Evolutionary conservation across 2,888 invertebrate genomes (phyloP).

Genomic region (Leistus spinibarbis): DNA sequence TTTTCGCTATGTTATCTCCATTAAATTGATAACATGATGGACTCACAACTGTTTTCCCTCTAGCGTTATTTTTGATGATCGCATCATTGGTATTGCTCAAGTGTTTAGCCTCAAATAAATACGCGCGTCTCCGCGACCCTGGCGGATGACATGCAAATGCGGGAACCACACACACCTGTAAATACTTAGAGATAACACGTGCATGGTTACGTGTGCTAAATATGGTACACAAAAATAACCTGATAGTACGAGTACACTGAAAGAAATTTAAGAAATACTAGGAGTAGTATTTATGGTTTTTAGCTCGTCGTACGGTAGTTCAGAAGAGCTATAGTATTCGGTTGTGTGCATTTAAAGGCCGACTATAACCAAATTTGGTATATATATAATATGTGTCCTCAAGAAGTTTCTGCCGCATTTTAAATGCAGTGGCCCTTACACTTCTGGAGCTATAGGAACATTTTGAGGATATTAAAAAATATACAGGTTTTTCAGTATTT

Average conservation of each 20-base stretch:
- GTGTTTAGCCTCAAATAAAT: conserved; percentile 1
- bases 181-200: neutral
- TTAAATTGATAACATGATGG: neutral
- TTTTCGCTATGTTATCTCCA: neutral
- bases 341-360: too few relatives aligned
- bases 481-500: too few relatives aligned
- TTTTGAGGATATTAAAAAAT: too few relatives aligned
- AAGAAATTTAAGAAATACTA: too few relatives aligned
- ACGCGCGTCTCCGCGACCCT: conserved; percentile 13
- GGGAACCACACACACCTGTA: neutral
- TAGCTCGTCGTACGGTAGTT: too few relatives aligned
- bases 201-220: neutral
- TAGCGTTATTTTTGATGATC: conserved; percentile 30
- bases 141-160: neutral
- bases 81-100: conserved; percentile 12
- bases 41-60: conserved; percentile 28
- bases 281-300: too few relatives aligned
- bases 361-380: too few relatives aligned
- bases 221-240: neutral
- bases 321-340: too few relatives aligned
- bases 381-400: too few relatives aligned
- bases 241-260: neutral
- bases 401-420: too few relatives aligned
- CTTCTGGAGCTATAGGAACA: too few relatives aligned
- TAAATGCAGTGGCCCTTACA: too few relatives aligned